Evolutionary conservation across 2,888 invertebrate genomes (phyloP).

Genomic region (Rotaria sp.): DNA sequence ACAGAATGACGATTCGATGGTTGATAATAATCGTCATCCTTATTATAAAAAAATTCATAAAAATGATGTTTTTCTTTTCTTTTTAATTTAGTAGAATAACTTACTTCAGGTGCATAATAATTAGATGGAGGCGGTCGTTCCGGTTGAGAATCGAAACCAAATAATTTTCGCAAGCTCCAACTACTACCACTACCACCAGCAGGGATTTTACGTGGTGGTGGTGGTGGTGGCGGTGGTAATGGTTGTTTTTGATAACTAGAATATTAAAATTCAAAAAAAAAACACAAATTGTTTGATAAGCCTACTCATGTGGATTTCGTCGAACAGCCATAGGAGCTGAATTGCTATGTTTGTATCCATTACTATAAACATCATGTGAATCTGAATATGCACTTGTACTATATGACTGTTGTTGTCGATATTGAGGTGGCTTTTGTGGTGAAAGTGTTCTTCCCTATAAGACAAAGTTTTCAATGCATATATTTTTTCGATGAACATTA

Average conservation of each 20-base stretch:
- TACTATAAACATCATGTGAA: background rate
- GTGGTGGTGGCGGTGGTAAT: background rate
- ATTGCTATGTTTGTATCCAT: constrained; percentile 26
- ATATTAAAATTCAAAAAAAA: too few species aligned
- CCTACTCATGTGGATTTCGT: background rate
- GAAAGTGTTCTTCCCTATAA: background rate
- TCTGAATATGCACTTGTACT: background rate
- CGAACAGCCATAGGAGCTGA: background rate
- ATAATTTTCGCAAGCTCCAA: background rate
- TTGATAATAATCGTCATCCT: background rate
- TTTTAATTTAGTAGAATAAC: background rate
- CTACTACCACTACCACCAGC: background rate
- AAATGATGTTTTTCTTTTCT: too few species aligned
- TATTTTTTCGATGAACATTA: too few species aligned
- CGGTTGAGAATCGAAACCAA: background rate
- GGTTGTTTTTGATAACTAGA: background rate
- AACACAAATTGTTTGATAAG: too few species aligned
- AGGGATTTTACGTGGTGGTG: background rate
- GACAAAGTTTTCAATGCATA: too few species aligned
- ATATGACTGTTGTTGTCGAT: background rate
- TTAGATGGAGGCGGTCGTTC: background rate
- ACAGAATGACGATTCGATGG: background rate
- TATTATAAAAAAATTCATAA: too few species aligned
- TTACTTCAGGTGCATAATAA: background rate
- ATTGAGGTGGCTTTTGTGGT: background rate